Percentiles rank a stretch among this genome's conserved stretches.
Evolutionary conservation across 2,888 invertebrate species (phyloP).

Genomic region (Tachina lurida): DNA sequence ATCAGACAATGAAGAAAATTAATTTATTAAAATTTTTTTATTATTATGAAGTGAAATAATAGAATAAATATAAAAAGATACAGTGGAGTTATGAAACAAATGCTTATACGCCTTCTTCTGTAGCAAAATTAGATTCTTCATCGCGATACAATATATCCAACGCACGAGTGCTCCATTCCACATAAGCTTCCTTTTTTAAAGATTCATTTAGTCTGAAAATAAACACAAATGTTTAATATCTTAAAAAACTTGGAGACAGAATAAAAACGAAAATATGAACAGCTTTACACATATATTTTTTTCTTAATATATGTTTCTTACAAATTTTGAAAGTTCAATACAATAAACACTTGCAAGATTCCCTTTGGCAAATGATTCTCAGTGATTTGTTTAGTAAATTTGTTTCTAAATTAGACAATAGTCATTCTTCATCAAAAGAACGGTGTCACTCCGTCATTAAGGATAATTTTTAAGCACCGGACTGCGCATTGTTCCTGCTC

Average conservation of each 20-base stretch:
- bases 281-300: too few species aligned
- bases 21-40: constrained; percentile 36
- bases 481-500: too few species aligned
- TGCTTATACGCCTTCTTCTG: constrained; percentile 1
- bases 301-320: too few species aligned
- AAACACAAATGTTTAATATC: neutral
- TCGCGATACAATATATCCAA: constrained; percentile 74
- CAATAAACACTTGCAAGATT: too few species aligned
- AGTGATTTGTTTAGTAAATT: too few species aligned
- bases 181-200: constrained; percentile 71
- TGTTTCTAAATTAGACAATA: too few species aligned
- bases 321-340: too few species aligned
- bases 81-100: constrained; percentile 9
- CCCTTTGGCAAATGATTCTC: too few species aligned
- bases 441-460: too few species aligned
- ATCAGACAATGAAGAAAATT: constrained; percentile 58
- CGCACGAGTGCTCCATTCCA: constrained; percentile 75
- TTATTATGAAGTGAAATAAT: constrained; percentile 30
- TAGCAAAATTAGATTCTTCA: constrained; percentile 22
- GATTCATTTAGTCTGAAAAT: constrained; percentile 71
- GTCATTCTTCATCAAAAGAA: too few species aligned
- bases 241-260: neutral
- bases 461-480: too few species aligned
- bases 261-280: neutral
- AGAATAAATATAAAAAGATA: constrained; percentile 4